Base-by-base conservation (phyloP, 2,113 vertebrate species). In the Ceyx cyanopectus region DNA sequence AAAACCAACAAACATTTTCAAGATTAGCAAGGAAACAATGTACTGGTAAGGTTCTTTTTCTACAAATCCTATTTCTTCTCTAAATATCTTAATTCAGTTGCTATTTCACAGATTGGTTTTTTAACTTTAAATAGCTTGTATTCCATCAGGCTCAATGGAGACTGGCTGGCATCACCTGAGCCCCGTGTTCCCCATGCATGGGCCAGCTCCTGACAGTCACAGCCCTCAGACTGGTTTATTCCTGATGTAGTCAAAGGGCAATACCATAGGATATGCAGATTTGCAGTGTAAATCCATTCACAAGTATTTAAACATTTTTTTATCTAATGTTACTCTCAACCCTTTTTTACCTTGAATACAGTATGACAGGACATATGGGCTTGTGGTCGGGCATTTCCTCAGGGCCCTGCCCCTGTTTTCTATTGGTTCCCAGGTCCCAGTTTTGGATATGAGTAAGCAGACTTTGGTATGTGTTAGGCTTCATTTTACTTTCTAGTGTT, bases 241-340 rank as follows among this genome's bases (percentile, higher is more conserved):
- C 15, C 26, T 37, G 19, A 61, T 66, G 14, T 30, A 37, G 6
- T 53, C 65, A 37, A 51, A 60, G 46, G 10, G 10, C 22, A 57
- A 0, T 14, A 41, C 37, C 43, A 45, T 6, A 14, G 1, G 6
- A 8, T 30, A n/a, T 20, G 29, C 20, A 29, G 16, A 41, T 50
- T 29, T 0, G 1, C 6, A 1, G 15, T 54, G 32, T 20, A 50
- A 63, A 60, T 9, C 12, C 14, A 34, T 72, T 75, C 12, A 37
- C 30, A 74, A 41, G 3, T 26, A 48, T 30, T 50, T 50, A 54
- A 58, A 34, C 8, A 37, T 37, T 37, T 37, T 37, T 37, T 37
- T 37, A 37, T 37, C 37, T 37, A 37, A 9, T 10, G 37, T 37
- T 37, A 37, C 37, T 37, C 37, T 37, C 37, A 37, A 37, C 4